phyloP scores from a whole-genome alignment of 2,113 vertebrate species.

The Phrynosoma platyrhinos region DNA sequence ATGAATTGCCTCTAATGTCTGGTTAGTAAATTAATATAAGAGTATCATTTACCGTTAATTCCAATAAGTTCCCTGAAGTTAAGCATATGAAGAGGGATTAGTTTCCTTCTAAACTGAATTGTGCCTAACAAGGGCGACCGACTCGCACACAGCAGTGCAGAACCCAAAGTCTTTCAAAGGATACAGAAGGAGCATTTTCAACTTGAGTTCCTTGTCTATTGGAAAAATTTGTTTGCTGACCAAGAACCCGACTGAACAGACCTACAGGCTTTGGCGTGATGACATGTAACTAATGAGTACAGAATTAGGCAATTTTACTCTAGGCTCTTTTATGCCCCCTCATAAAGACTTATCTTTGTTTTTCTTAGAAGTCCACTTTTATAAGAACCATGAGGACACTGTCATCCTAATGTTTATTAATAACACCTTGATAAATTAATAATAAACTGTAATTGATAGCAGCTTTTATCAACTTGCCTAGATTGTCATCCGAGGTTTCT shows the following conservation, averaged over 20 bases:
- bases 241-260: neutral
- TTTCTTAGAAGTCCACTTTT: conserved; percentile 56
- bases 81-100: conserved; percentile 24
- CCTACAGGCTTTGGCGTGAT: conserved; percentile 14
- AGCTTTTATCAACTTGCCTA: conserved; percentile 76
- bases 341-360: conserved; percentile 43
- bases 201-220: conserved; percentile 8
- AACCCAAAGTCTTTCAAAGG: neutral
- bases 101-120: conserved; percentile 31
- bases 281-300: conserved; percentile 23
- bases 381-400: conserved; percentile 40
- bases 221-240: neutral
- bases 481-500: conserved; percentile 75
- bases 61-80: conserved; percentile 61
- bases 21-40: conserved; percentile 57
- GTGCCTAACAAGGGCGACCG: conserved; percentile 48
- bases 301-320: conserved; percentile 39
- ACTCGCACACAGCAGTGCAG: conserved; percentile 43
- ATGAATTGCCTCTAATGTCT: conserved; percentile 67
- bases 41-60: conserved; percentile 65
- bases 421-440: conserved; percentile 73
- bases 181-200: neutral
- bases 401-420: conserved; percentile 71
- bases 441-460: conserved; percentile 75
- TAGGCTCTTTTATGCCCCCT: conserved; percentile 39